Percentiles rank a stretch among this genome's conserved stretches.
phyloP scores from a whole-genome alignment of 2,797 vertebrate species.

The Tiaroga cobitis region DNA sequence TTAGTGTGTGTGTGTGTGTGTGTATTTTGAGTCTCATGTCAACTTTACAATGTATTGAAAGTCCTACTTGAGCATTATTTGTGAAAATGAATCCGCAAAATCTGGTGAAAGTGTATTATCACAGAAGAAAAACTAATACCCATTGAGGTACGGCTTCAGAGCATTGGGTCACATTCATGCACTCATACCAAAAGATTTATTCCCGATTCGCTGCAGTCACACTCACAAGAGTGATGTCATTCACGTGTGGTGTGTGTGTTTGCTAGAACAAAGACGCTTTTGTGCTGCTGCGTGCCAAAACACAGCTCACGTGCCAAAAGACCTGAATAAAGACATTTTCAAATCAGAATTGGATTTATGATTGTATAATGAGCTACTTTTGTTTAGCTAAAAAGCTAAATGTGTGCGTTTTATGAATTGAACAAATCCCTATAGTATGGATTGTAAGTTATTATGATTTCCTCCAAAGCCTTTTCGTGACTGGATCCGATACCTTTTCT shows the following conservation, averaged over 20 bases:
- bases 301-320: constrained; percentile 61
- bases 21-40: not conserved
- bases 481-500: not conserved
- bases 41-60: not conserved
- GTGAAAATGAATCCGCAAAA: not conserved
- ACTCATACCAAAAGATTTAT: constrained; percentile 56
- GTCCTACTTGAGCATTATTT: not conserved
- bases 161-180: constrained; percentile 46
- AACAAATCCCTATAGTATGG: not conserved
- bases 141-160: constrained; percentile 53
- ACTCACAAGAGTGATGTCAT: constrained; percentile 71
- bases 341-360: not conserved
- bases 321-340: constrained; percentile 14
- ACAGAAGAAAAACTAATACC: constrained; percentile 60
- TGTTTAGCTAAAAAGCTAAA: constrained; percentile 6
- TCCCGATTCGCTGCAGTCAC: constrained; percentile 56
- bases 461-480: not conserved
- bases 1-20: not conserved
- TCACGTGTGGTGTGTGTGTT: constrained; percentile 70
- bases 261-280: constrained; percentile 70
- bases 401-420: not conserved
- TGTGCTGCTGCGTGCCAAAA: constrained; percentile 62
- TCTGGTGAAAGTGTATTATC: constrained; percentile 55
- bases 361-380: constrained; percentile 18
- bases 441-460: not conserved